Conservation (phyloP, 2,113 vertebrate genomes). For the Melanotaenia duboulayi region DNA sequence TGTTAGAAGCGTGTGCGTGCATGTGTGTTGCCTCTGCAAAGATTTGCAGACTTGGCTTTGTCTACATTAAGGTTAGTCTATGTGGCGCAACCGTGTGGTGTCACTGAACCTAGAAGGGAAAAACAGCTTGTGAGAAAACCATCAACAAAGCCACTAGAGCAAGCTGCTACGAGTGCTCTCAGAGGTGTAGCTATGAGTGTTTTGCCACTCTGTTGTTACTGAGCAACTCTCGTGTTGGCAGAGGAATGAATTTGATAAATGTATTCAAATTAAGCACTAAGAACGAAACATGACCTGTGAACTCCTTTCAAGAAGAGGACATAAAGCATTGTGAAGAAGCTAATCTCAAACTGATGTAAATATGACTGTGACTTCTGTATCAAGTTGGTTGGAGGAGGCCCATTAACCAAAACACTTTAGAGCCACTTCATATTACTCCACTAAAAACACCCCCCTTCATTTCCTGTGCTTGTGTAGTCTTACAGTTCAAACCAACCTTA, state of each 20-base stretch:
- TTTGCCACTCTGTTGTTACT: constrained; percentile 30
- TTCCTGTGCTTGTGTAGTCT: constrained; percentile 43
- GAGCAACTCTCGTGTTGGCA: constrained; percentile 29
- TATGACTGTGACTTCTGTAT: constrained; percentile 50
- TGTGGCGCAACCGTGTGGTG: constrained; percentile 62
- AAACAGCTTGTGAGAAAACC: constrained; percentile 37
- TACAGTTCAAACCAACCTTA: constrained; percentile 61
- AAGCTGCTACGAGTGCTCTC: constrained; percentile 14
- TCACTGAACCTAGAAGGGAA: constrained; percentile 65
- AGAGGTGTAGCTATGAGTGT: constrained; percentile 6
- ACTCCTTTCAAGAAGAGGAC: constrained; percentile 54
- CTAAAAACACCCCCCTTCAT: constrained; percentile 64
- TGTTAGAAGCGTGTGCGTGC: constrained; percentile 69
- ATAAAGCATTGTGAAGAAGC: constrained; percentile 55
- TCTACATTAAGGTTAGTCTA: constrained; percentile 81
- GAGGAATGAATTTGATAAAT: constrained; percentile 48
- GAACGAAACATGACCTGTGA: constrained; percentile 48
- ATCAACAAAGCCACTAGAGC: constrained; percentile 41
- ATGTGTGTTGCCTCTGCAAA: constrained; percentile 65
- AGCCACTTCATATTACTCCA: constrained; percentile 67
- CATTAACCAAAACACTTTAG: constrained; percentile 78
- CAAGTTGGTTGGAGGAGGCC: constrained; percentile 63
- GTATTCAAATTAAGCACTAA: constrained; percentile 33
- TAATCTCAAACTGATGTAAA: constrained; percentile 65
- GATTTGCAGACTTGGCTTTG: constrained; percentile 83